Conservation (phyloP, 2,113 vertebrate genomes). For the Microtus montanus region DNA sequence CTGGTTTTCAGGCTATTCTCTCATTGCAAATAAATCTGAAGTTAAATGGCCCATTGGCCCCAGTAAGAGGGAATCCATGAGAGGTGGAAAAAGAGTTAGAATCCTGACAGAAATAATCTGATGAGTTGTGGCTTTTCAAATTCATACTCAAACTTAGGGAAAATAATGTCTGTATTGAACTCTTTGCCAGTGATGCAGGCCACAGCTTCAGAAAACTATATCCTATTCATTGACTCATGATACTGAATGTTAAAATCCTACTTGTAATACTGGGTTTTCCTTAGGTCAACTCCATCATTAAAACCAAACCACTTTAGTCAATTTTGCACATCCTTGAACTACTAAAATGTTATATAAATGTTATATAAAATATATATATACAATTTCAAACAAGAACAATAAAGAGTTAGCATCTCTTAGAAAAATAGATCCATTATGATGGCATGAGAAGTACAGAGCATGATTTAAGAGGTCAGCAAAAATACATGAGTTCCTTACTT, state of each 20-base stretch:
- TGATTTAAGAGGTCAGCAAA: neutral
- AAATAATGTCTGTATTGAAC: neutral
- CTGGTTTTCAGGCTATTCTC: neutral
- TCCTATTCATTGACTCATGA: neutral
- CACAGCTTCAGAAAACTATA: neutral
- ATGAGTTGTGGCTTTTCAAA: neutral
- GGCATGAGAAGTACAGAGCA: neutral
- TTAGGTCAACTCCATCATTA: neutral
- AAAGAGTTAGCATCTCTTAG: neutral
- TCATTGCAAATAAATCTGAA: neutral
- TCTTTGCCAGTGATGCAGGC: neutral
- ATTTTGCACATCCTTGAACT: neutral
- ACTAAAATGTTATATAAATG: neutral
- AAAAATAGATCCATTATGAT: neutral
- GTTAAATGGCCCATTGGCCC: neutral
- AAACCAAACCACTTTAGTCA: neutral
- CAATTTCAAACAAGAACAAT: neutral
- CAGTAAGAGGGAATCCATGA: neutral
- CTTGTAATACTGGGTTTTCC: neutral
- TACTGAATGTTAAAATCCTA: neutral
- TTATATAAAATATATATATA: no score
- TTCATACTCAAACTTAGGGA: neutral
- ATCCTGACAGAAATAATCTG: neutral
- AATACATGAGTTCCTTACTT: neutral
- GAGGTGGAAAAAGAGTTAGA: neutral